Evolutionary conservation across 2,888 invertebrate genomes (phyloP).

Genomic region (Drosophila neutralis): DNA sequence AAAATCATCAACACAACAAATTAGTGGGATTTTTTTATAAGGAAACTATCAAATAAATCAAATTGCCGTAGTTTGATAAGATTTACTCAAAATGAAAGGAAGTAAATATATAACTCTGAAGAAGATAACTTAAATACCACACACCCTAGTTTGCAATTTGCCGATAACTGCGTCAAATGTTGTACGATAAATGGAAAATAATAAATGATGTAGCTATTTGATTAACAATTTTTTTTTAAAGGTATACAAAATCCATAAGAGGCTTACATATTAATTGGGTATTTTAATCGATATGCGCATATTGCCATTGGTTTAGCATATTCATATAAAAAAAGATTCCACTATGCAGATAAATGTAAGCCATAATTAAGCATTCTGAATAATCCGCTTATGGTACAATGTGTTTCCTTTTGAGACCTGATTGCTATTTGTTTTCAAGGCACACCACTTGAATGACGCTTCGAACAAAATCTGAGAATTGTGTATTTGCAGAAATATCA

Average conservation of each 20-base stretch:
- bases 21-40: not conserved
- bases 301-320: not conserved
- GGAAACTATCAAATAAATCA: not conserved
- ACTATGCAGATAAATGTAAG: not conserved
- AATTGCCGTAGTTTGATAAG: not conserved
- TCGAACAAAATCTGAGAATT: not conserved
- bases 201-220: not conserved
- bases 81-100: not conserved
- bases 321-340: conserved; percentile 1
- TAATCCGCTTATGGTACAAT: conserved; percentile 2
- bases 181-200: not conserved
- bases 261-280: not conserved
- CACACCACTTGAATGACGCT: not conserved
- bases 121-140: not conserved
- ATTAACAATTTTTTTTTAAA: not conserved
- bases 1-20: not conserved
- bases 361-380: conserved; percentile 1
- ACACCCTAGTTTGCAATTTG: not conserved
- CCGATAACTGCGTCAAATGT: not conserved
- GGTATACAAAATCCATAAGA: not conserved
- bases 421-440: not conserved
- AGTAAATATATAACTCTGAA: not conserved
- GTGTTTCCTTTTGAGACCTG: not conserved
- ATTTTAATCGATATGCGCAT: conserved; percentile 5
- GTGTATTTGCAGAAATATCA: not conserved